Conservation (phyloP, 92 coral and sea anemone species). For the Epizoanthus rinbou region DNA sequence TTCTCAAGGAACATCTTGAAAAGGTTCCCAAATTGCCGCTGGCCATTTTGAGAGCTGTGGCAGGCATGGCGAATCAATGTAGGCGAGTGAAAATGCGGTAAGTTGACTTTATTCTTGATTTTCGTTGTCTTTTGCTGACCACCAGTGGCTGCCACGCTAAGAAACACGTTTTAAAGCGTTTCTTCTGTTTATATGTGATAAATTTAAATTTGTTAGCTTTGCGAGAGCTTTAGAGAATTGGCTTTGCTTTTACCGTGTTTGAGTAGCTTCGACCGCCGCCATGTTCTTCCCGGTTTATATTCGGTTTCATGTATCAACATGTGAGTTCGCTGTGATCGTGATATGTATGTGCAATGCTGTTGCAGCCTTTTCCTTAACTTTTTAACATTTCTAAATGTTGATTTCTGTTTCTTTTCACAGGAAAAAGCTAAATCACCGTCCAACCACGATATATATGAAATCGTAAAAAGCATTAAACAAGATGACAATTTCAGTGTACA, state of each 20-base stretch:
- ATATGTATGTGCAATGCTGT: too few relatives aligned
- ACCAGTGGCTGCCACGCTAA: background rate
- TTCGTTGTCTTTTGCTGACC: background rate
- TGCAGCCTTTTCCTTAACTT: too few relatives aligned
- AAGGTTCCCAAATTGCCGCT: background rate
- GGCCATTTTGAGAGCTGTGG: background rate
- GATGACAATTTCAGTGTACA: background rate
- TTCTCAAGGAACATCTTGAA: slow-evolving; percentile 12
- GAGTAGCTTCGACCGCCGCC: too few relatives aligned
- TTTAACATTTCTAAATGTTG: too few relatives aligned
- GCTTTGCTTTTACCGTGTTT: background rate
- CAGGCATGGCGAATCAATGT: background rate
- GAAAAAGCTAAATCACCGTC: too few relatives aligned
- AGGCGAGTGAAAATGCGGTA: slow-evolving; percentile 6
- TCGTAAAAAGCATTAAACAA: too few relatives aligned
- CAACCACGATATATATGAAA: too few relatives aligned
- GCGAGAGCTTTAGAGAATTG: background rate
- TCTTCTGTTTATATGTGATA: slow-evolving; percentile 2
- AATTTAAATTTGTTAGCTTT: background rate
- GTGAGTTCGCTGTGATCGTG: too few relatives aligned
- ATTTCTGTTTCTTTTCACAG: too few relatives aligned
- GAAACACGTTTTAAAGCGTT: background rate
- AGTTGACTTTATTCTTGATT: background rate
- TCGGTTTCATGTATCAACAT: too few relatives aligned
- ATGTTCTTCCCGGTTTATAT: too few relatives aligned